phyloP scores from a whole-genome alignment of 1,140 invertebrate genomes.

The Musca domestica region DNA sequence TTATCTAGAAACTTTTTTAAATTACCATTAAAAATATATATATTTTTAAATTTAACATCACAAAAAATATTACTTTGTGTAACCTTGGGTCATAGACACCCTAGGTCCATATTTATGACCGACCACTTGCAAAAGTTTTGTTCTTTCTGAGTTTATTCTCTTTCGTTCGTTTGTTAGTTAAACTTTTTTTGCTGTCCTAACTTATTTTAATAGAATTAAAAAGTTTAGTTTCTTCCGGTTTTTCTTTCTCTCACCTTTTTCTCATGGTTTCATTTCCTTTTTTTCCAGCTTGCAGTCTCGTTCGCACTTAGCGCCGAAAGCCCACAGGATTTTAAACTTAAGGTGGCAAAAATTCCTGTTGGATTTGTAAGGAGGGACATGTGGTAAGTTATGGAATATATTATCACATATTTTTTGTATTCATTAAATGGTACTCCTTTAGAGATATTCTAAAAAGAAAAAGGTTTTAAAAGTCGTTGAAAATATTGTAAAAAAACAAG shows the following conservation, averaged over 20 bases:
- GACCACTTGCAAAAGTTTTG: constrained; percentile 28
- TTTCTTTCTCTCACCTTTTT: constrained; percentile 20
- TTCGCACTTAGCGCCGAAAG: neutral
- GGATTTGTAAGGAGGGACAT: too few relatives aligned
- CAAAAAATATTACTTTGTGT: neutral
- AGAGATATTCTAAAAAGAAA: too few relatives aligned
- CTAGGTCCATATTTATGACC: neutral
- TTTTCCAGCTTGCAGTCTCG: constrained; percentile 26
- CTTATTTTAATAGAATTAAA: constrained; percentile 50
- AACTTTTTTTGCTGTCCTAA: constrained; percentile 34
- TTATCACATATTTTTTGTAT: too few relatives aligned
- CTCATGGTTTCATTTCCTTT: constrained; percentile 31
- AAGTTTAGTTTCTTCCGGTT: constrained; percentile 30
- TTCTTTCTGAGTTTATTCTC: neutral
- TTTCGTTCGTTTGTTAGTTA: neutral
- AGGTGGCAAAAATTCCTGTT: constrained; percentile 34
- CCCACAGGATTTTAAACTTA: constrained; percentile 45
- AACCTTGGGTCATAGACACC: constrained; percentile 15
- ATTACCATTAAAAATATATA: too few relatives aligned
- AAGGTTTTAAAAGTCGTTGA: too few relatives aligned
- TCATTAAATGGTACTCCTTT: too few relatives aligned
- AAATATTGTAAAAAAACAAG: too few relatives aligned
- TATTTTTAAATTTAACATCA: too few relatives aligned
- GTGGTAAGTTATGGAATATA: too few relatives aligned
- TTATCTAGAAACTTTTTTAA: too few relatives aligned